phyloP scores from a whole-genome alignment of 2,888 invertebrate species.

The Pristionchus arcanus region DNA sequence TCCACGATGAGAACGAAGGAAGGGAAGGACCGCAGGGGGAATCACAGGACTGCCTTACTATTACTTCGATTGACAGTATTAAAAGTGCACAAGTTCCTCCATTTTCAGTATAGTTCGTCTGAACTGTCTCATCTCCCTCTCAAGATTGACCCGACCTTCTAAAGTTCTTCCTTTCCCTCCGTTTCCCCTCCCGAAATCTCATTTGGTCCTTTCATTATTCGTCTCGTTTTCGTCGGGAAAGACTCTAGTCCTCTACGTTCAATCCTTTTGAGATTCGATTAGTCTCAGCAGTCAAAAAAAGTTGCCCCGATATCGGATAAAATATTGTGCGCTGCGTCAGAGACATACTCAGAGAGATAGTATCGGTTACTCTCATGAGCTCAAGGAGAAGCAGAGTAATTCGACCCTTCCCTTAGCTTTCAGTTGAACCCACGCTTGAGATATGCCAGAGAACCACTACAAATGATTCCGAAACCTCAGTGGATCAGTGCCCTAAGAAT shows the following conservation, averaged over 20 bases:
- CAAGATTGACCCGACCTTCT: background rate
- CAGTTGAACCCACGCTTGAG: conserved; percentile 29
- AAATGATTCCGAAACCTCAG: background rate
- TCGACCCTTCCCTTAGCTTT: background rate
- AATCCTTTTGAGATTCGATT: conserved; percentile 16
- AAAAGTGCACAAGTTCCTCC: background rate
- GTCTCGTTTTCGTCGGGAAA: background rate
- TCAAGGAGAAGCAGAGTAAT: conserved; percentile 11
- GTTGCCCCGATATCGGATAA: background rate
- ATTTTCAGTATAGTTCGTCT: background rate
- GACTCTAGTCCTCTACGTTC: conserved; percentile 14
- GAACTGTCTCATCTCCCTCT: background rate
- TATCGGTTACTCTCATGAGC: conserved; percentile 41
- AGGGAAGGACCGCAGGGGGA: background rate
- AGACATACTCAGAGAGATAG: conserved; percentile 8
- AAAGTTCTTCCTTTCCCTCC: conserved; percentile 20
- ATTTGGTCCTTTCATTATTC: conserved; percentile 30
- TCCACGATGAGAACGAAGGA: background rate
- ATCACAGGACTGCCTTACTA: no score
- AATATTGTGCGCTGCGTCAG: background rate
- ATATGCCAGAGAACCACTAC: background rate
- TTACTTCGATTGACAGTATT: background rate
- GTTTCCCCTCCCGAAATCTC: background rate
- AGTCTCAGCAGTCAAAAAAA: background rate
- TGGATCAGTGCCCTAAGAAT: background rate